These are phyloP conservation scores for Epinotia nisella DNA, from an alignment of 2,888 invertebrate species.

Conservation along the genomic window DNA sequence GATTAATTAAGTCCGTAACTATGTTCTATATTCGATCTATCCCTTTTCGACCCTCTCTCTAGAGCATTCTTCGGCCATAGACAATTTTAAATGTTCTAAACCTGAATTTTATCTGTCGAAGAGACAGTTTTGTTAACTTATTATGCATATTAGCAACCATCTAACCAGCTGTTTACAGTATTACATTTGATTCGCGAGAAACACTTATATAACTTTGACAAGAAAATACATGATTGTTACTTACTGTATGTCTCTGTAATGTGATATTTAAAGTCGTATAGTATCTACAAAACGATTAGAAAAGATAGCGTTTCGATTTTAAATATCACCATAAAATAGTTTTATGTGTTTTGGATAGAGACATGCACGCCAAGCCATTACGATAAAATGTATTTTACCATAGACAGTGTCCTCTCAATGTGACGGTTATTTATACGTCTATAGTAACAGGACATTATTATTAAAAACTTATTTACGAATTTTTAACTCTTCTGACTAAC, in stretches of 20 bases:
- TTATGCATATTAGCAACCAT: no score
- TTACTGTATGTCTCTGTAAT: constrained; percentile 2
- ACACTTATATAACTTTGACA: constrained; percentile 26
- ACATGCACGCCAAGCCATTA: constrained; percentile 7
- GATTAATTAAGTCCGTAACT: no score
- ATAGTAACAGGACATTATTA: not conserved
- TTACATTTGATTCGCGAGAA: constrained; percentile 22
- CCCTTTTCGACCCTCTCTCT: no score
- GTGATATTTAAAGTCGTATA: not conserved
- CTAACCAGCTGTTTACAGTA: not conserved
- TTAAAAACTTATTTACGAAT: not conserved
- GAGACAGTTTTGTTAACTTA: no score
- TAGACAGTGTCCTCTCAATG: not conserved
- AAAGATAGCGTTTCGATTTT: not conserved
- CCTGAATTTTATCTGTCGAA: not conserved
- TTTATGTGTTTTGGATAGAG: not conserved
- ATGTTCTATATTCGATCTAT: no score
- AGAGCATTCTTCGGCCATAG: no score
- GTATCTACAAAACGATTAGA: not conserved
- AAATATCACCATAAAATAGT: constrained; percentile 4
- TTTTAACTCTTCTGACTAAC: constrained; percentile 3
- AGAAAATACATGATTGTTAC: not conserved
- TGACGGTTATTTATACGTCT: not conserved
- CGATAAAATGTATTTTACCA: not conserved
- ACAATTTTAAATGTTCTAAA: not conserved